Evolutionary conservation across 2,797 vertebrate genomes (phyloP).

Genomic region (Centroberyx gerrardi): DNA sequence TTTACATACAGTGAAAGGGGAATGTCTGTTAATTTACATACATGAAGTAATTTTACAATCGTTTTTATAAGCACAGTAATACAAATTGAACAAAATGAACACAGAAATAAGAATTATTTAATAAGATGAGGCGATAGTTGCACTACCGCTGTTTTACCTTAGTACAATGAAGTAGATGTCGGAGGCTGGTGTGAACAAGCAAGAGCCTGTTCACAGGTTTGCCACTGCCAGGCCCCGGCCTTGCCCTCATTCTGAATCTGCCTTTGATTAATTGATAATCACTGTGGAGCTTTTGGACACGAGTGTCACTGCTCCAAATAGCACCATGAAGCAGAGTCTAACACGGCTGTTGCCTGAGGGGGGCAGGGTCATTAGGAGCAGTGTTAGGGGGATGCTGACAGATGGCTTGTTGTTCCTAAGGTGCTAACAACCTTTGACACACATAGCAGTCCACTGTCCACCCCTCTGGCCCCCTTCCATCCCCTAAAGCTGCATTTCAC

Average conservation of each 20-base stretch:
- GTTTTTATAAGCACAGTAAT: not conserved
- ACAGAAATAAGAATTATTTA: slow-evolving; percentile 25
- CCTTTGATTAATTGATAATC: slow-evolving; percentile 79
- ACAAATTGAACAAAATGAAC: not conserved
- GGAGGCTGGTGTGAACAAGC: slow-evolving; percentile 38
- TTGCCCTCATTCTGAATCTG: slow-evolving; percentile 50
- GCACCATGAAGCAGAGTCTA: slow-evolving; percentile 56
- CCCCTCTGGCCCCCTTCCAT: slow-evolving; percentile 58
- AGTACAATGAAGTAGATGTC: slow-evolving; percentile 31
- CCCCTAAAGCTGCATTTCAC: slow-evolving; percentile 70
- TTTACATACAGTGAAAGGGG: slow-evolving; percentile 33
- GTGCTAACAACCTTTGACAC: slow-evolving; percentile 87
- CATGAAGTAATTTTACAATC: not conserved
- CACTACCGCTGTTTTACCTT: slow-evolving; percentile 6
- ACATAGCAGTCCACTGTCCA: slow-evolving; percentile 74
- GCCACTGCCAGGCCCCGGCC: slow-evolving; percentile 20
- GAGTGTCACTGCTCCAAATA: slow-evolving; percentile 73
- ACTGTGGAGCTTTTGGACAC: slow-evolving; percentile 61
- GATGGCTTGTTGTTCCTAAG: slow-evolving; percentile 84
- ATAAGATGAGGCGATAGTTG: slow-evolving; percentile 23
- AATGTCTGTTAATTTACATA: not conserved
- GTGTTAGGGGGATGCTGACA: slow-evolving; percentile 84
- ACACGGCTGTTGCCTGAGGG: slow-evolving; percentile 68
- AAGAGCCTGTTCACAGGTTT: slow-evolving; percentile 41
- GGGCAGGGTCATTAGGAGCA: slow-evolving; percentile 77